Base-by-base conservation (phyloP, 53 echinoderm and acorn worm species). In the Stichopus horrens region DNA sequence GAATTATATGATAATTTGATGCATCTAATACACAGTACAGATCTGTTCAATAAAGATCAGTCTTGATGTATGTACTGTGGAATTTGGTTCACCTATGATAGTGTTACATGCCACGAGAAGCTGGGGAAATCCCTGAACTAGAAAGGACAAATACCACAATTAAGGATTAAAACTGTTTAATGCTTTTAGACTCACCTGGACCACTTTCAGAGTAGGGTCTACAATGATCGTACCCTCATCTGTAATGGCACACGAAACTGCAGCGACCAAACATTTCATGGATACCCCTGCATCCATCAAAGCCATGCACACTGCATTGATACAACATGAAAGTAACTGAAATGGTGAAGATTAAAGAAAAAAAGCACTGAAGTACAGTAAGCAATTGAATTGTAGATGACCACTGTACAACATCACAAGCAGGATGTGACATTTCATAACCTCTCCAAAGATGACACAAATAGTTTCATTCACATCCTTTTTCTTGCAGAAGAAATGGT, bases 261-360 rank as follows among this genome's bases (percentile, higher is more conserved):
- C 89, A 65, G 96, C 95, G 5, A 94, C 92, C 77, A 92, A 88
- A 85, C 91, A 94, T 85, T 99, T 99, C 99, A 99, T 94, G 21
- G 99, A 96, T 52, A 99, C 67, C n/a, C 96, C 99, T 58, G 99
- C 95, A 87, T 99, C 96, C 86, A 98, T 93, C 79, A 99, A 76
- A 74, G 99, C 99, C 76, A 99, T 58, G 74, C 99, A 99, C 20
- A 93, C 90, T 5, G 95, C 99, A 89, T 99, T 99, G 79, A 99
- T 93, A 73, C 99, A 89, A 74, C 99, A 99, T 0, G 99, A 94
- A 21, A 98, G 88, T 5, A 95, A 87, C 98, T 98, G 88, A 21
- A 54, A 4, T 71, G 16, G 23, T 6, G 57, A 53, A 6, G 7
- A 10, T 73, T 52, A 53, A 79, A 89, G 68, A 37, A 81, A 88